Evolutionary conservation across 2,797 vertebrate species (phyloP).

Genomic region (Galagoides demidoff): DNA sequence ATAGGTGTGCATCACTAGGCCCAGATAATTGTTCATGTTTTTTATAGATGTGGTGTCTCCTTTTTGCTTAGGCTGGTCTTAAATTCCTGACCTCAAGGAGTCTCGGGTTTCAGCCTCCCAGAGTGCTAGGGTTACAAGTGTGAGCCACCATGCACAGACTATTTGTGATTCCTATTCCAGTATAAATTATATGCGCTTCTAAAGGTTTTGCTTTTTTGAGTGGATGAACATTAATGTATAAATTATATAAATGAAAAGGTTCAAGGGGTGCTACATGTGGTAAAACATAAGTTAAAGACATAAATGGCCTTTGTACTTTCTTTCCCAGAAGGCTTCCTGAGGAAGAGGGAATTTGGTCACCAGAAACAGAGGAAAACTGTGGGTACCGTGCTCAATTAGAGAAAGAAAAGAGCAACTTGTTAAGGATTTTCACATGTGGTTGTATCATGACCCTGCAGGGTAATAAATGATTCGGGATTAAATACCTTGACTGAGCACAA

Average conservation of each 20-base stretch:
- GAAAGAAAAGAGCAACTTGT: constrained; percentile 55
- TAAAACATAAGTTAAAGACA: neutral
- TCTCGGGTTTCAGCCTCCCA: neutral
- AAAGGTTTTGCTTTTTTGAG: neutral
- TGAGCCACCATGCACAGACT: neutral
- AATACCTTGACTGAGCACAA: neutral
- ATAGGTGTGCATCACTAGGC: too few relatives aligned
- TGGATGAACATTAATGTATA: neutral
- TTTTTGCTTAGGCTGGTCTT: too few relatives aligned
- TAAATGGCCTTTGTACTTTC: neutral
- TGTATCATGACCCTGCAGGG: neutral
- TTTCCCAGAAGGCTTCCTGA: constrained; percentile 72
- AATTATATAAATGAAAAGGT: neutral
- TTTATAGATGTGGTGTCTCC: too few relatives aligned
- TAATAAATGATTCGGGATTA: neutral
- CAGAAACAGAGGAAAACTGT: constrained; percentile 69
- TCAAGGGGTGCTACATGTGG: neutral
- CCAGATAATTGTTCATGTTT: too few relatives aligned
- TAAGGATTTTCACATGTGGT: neutral
- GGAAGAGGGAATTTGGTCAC: constrained; percentile 40
- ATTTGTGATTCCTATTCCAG: neutral
- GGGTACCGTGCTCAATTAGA: constrained; percentile 72
- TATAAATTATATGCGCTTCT: neutral
- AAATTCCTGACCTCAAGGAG: too few relatives aligned
- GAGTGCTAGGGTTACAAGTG: neutral